These are phyloP conservation scores for Gymnoscelis rufifasciata DNA, from an alignment of 2,888 invertebrate species.

Conservation along the genomic window DNA sequence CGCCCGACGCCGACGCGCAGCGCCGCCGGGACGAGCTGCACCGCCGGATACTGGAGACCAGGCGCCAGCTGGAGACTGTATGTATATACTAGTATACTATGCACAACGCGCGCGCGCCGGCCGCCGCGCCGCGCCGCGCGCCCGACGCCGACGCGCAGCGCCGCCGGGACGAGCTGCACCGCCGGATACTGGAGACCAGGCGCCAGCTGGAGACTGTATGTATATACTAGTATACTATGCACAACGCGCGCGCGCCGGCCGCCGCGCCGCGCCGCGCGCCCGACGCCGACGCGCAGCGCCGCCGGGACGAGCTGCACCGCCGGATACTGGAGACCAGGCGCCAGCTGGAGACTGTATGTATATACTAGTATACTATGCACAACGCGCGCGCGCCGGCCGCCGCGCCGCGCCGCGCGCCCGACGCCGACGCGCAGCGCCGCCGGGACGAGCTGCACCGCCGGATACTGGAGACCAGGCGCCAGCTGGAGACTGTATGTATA, in stretches of 20 bases:
- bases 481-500: slow-evolving; percentile 89
- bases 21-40: slow-evolving; percentile 87
- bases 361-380: slow-evolving; percentile 74
- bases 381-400: slow-evolving; percentile 62
- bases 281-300: slow-evolving; percentile 82
- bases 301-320: slow-evolving; percentile 88
- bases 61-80: slow-evolving; percentile 91
- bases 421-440: slow-evolving; percentile 82
- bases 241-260: slow-evolving; percentile 62
- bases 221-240: slow-evolving; percentile 75
- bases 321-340: slow-evolving; percentile 88
- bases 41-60: slow-evolving; percentile 87
- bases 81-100: slow-evolving; percentile 79
- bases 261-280: slow-evolving; percentile 76
- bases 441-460: slow-evolving; percentile 89
- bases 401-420: slow-evolving; percentile 78
- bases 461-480: slow-evolving; percentile 88
- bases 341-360: slow-evolving; percentile 91
- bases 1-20: slow-evolving; percentile 81
- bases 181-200: slow-evolving; percentile 88
- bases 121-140: slow-evolving; percentile 74
- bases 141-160: slow-evolving; percentile 82
- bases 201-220: slow-evolving; percentile 92
- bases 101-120: slow-evolving; percentile 63
- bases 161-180: slow-evolving; percentile 87